Base-by-base conservation (phyloP, 92 coral and sea anemone genomes). In the Porites rus region DNA sequence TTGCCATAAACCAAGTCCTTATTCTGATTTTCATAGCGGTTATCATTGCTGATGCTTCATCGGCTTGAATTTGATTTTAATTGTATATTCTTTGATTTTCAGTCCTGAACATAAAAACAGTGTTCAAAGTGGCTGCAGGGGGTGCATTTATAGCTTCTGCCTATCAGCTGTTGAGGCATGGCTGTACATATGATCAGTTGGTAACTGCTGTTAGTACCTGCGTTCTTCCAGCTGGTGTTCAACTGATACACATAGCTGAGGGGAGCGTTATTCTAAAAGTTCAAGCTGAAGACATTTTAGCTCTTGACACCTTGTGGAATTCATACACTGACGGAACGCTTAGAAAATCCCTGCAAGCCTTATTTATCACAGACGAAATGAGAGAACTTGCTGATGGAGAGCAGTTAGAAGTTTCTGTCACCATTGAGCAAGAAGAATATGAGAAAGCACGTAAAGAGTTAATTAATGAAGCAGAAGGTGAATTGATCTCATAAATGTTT, bases 381-480 rank as follows among this genome's bases (percentile, higher is more conserved):
- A 72, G n/a, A 28, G 16, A 72, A 72, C 19, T 72, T 18, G 77
- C 77, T 28, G 77, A n/a, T 28, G 77, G 77, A 21, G 38, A 72
- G 56, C 11, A 72, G 2, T 50, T 72, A 3, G 77, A 72, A 13
- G 52, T 72, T 9, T 13, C 25, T 8, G 77, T 72, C 0, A 72
- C 8, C 51, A 72, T 72, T 4, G 77, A 31, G 14, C 16, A 72
- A 31, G 16, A 21, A 17, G 51, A 28, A 28, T 72, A 72, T 14
- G 19, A 50, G 14, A 31, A 72, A 16, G 77, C 77, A 7, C 38
- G 77, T 10, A 18, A 4, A 9, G 77, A 72, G 21, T 7, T n/a
- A 0, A 14, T 7, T 0, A 28, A 28, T 28, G 75, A 70, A 28
- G 22, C 13, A 13, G 75, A 70, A 70, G 75, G 75, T 70, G 31